Evolutionary conservation across 2,888 invertebrate genomes (phyloP).

Genomic region (Mycalesis mineus): DNA sequence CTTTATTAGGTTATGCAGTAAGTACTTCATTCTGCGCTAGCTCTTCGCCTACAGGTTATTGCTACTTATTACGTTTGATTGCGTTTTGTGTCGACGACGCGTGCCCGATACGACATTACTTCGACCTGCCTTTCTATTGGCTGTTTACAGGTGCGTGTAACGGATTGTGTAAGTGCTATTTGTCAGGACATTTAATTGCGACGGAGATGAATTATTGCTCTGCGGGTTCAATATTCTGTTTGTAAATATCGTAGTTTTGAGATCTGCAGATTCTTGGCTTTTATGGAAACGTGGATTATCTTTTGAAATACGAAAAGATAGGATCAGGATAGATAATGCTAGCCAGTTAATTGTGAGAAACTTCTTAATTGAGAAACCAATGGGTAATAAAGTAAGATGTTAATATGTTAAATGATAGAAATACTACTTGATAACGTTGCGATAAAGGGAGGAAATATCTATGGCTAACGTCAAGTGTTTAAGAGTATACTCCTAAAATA

Average conservation of each 20-base stretch:
- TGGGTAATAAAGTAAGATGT: no score
- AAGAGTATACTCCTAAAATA: no score
- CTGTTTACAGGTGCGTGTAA: neutral
- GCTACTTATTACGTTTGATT: constrained; percentile 47
- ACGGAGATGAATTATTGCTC: neutral
- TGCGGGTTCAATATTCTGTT: neutral
- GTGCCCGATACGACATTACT: constrained; percentile 31
- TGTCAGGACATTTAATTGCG: neutral
- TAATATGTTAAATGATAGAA: no score
- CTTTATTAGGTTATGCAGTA: neutral
- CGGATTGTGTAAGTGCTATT: neutral
- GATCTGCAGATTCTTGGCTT: no score
- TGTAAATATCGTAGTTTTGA: neutral
- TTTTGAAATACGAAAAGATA: no score
- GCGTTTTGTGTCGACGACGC: constrained; percentile 1
- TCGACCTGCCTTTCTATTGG: neutral
- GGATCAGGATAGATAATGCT: no score
- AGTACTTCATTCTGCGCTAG: neutral
- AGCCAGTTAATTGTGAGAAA: no score
- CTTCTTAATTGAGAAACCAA: no score
- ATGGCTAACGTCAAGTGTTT: no score
- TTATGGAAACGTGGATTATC: no score
- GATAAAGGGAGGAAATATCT: no score
- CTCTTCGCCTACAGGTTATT: constrained; percentile 35
- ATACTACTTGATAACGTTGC: no score